phyloP scores from a whole-genome alignment of 2,113 vertebrate species.

The Strigops habroptila region DNA sequence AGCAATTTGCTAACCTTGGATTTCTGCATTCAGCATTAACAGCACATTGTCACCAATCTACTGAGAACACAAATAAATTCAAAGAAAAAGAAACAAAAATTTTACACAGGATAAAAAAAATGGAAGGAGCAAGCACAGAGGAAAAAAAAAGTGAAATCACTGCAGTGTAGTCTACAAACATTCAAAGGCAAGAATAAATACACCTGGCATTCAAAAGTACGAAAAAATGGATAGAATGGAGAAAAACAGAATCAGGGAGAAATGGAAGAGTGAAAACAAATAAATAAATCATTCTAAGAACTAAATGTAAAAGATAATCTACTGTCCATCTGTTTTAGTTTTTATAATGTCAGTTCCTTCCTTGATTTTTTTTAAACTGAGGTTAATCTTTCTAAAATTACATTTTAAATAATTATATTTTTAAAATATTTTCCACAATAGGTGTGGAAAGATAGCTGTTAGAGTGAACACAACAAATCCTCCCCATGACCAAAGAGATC shows the following conservation, averaged over 20 bases:
- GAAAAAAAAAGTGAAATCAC: background rate
- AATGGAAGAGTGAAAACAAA: background rate
- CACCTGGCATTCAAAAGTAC: background rate
- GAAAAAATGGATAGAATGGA: background rate
- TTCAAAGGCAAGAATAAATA: background rate
- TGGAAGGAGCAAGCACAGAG: background rate
- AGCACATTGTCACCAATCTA: background rate
- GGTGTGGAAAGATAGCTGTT: background rate
- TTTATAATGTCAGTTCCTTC: background rate
- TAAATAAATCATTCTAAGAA: background rate
- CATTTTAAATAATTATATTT: background rate
- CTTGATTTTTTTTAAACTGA: background rate
- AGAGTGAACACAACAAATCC: background rate
- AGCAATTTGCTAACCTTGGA: background rate
- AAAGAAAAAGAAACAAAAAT: background rate
- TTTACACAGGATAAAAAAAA: background rate
- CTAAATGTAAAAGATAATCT: background rate
- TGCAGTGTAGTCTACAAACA: background rate
- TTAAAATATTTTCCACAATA: background rate
- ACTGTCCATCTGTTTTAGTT: background rate
- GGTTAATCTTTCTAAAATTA: background rate
- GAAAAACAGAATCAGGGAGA: background rate
- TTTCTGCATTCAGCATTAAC: background rate
- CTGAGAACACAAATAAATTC: background rate
- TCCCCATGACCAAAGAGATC: background rate